Base-by-base conservation (phyloP, 2,888 invertebrate genomes). In the Epirrhoe alternata region DNA sequence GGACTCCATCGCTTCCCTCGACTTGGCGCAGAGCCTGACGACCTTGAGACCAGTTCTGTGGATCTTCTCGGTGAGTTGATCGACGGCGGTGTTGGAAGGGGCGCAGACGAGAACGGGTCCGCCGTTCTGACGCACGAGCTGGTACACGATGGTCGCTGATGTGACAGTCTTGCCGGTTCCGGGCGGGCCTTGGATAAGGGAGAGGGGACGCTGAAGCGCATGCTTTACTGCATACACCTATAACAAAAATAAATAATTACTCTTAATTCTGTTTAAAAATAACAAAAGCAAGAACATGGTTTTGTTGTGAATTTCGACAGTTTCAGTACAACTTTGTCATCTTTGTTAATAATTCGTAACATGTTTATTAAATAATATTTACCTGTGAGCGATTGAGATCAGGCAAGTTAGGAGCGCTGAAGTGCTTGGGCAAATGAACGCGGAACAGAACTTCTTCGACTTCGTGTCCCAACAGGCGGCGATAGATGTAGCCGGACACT, bases 111-210 rank as follows among this genome's bases (percentile, higher is more conserved):
- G 94, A 0, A 99, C 99, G 0, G 98, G 98, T 0, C 98, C 98
- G 5, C 98, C 97, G 76, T 96, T 98, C 83, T 99, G 98, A 80
- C 98, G 97, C 0, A 98, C 98, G 64, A 99, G 93, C 85, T 99
- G 99, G 86, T 99, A 99, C 2, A 99, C 99, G 74, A 99, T 98
- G 0, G 99, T 99, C 0, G 99, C 99, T 0, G 99, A 99, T 0
- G 99, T 99, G 0, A 99, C 99, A 0, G 99, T 99, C 92, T 99
- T 99, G 5, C 99, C 99, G 0, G 99, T 99, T 56, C 98, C 98
- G 0, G 99, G 99, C 0, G 98, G 98, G 0, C 98, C 99, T 94
- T 99, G 99, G 82, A 99, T 99, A 38, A 99, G 92, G 31, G 98
- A 98, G 17, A 99, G 93, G 0, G 99, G 99, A 6, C 99, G 95